Base-by-base conservation (phyloP, 2,888 invertebrate genomes). In the Trachelus tabidus region DNA sequence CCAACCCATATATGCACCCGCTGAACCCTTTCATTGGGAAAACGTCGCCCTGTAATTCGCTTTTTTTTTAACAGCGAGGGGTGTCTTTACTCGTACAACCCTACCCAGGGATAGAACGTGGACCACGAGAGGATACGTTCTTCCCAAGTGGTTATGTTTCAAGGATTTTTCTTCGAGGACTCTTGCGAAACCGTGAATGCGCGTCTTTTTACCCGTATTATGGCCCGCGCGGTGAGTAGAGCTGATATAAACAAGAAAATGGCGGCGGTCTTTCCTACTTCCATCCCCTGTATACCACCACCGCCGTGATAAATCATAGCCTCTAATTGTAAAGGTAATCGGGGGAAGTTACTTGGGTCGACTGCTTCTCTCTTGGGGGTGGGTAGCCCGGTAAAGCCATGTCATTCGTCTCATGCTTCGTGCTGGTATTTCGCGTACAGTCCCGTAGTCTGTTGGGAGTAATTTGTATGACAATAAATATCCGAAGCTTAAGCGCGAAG, bases 41-140 rank as follows among this genome's bases (percentile, higher is more conserved):
- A 88, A 87, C 86, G 86, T 86, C 85, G 86, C 85, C 85, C 85
- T 83, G 84, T 85, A 84, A 86, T 87, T 85, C 81, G 83, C 82
- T 83, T 81, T 82, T 81, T 75, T 83, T 81, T 82, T 80, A 71
- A 34, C 31, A 71, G 71, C 15, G 12, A 33, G 34, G 71, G 34
- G 71, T 71, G 71, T 71, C 34, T 71, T 71, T 31, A 71, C 71
- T 31, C 31, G 31, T 31, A 71, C 9, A 56, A 23, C 56, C 56
- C 56, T 15, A 15, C 1, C 56, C 9, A 56, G 56, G 56, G 1
- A 15, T 56, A 23, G 6, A 56, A 9, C 56, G 56, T 9, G 56
- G 23, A 77, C 75, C 56, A 71, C 9, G 40, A 69, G 68, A 69
- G 75, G 75, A 69, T 75, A 69, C 71, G 77, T 75, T 77, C 75